phyloP scores from a whole-genome alignment of 2,113 vertebrate genomes.

The Etia nguti region DNA sequence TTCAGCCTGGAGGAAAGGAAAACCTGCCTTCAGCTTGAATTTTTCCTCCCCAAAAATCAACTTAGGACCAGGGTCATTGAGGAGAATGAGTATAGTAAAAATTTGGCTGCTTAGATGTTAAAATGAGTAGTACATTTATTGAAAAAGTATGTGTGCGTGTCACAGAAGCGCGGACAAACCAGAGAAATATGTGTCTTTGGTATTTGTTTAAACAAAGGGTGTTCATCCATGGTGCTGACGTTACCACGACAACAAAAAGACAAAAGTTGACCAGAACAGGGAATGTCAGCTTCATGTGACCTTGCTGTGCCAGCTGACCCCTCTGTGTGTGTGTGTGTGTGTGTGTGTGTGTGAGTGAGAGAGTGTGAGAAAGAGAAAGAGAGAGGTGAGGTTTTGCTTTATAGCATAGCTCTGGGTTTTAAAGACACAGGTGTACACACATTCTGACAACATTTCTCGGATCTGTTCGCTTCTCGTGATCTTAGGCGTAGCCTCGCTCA shows the following conservation, averaged over 20 bases:
- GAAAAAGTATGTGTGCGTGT: neutral
- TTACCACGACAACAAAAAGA: slow-evolving; percentile 59
- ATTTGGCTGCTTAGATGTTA: neutral
- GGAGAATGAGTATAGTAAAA: neutral
- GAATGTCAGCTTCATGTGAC: slow-evolving; percentile 65
- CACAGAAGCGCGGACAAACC: neutral
- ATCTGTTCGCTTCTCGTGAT: neutral
- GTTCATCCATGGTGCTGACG: slow-evolving; percentile 31
- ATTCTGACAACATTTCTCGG: neutral
- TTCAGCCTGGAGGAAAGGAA: neutral
- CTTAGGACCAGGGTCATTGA: neutral
- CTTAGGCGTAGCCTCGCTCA: neutral
- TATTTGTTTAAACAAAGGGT: slow-evolving; percentile 50
- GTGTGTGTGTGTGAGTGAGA: neutral
- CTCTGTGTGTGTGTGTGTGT: neutral
- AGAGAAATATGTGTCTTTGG: slow-evolving; percentile 33
- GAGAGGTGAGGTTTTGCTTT: neutral
- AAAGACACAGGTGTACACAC: neutral
- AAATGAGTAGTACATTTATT: neutral
- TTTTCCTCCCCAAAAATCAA: neutral
- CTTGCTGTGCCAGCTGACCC: slow-evolving; percentile 45
- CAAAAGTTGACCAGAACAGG: slow-evolving; percentile 66
- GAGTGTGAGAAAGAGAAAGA: neutral
- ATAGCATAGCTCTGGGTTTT: neutral
- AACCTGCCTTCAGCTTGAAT: neutral